Evolutionary conservation across 2,888 invertebrate species (phyloP), one percentile per base, ranked within the genome.

Genomic region (Entomobrya multifasciata): DNA sequence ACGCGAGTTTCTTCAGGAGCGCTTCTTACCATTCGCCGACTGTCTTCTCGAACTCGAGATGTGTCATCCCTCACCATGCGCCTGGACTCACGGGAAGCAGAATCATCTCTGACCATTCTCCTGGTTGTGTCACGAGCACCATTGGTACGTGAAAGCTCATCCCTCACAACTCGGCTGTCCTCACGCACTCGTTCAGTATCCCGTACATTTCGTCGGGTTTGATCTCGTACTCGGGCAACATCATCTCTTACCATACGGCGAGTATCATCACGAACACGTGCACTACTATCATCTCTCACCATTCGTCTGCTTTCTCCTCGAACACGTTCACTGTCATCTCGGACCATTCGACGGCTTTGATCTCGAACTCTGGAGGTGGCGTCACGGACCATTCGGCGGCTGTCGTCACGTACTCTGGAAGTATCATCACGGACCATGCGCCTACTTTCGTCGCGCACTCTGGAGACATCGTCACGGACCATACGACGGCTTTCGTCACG

Each of bases 361-460:
- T 78, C 78, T 15, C 78, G 62, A 20, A 62, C 78, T n/a, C 78
- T 41, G 2, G 49, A 60, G 27, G 76, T 52, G 17, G 67, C 83
- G 10, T 78, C 87, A 13, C 87, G 62, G 8, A 77, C 82, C 22
- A 82, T 49, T 55, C 87, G 52, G 3, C 86, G 8, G 65, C 2
- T 20, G 27, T 86, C 86, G 27, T 82, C 70, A 41, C 87, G 81
- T 5, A 52, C 67, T 6, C 74, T 47, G 3, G 44, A n/a, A 22
- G 52, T 74, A 20, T 76, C 74, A 22, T 77, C 82, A 22, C 82
- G 36, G 4, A 79, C 81, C 65, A 60, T 74, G n/a, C 86, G 41
- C 49, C 72, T 49, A 41, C 17, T 65, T 41, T 78, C 79, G 62
- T 77, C 84, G 0, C 77, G 36, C 0, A 67, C 84, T 13, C 78